Conservation (phyloP, 1,140 invertebrate species). For the Theocolax elegans region DNA sequence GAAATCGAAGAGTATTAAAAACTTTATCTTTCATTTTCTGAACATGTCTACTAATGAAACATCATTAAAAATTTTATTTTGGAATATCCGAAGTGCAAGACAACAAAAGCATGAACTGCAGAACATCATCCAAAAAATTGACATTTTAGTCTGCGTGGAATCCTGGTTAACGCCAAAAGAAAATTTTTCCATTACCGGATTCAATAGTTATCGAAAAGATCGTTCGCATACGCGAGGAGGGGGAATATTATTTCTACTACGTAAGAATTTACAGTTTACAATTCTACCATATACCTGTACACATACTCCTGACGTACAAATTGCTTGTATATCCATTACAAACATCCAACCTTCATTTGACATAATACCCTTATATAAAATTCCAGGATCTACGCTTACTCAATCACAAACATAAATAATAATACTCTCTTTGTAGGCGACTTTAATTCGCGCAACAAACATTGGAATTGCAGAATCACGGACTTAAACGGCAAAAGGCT, state of each 20-base stretch:
- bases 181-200: not conserved
- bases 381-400: not conserved
- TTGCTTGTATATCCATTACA: not conserved
- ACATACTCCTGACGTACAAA: not conserved
- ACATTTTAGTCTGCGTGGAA: constrained; percentile 23
- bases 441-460: not conserved
- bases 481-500: not conserved
- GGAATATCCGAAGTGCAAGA: constrained; percentile 21
- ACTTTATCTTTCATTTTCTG: not conserved
- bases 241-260: constrained; percentile 20
- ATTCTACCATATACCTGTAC: not conserved
- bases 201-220: constrained; percentile 18
- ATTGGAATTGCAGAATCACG: not conserved
- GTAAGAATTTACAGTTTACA: constrained; percentile 5
- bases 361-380: not conserved
- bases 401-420: too few species aligned
- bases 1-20: too few species aligned
- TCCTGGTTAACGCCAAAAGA: constrained; percentile 10
- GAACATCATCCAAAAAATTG: not conserved
- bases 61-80: not conserved
- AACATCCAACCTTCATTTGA: not conserved
- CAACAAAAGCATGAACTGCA: not conserved
- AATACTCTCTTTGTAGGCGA: not conserved
- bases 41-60: not conserved
- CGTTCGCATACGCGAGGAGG: constrained; percentile 5